Percentiles rank a stretch among this genome's conserved stretches.
Conservation (phyloP, 2,888 invertebrate species). For the Rhagonycha fulva region DNA sequence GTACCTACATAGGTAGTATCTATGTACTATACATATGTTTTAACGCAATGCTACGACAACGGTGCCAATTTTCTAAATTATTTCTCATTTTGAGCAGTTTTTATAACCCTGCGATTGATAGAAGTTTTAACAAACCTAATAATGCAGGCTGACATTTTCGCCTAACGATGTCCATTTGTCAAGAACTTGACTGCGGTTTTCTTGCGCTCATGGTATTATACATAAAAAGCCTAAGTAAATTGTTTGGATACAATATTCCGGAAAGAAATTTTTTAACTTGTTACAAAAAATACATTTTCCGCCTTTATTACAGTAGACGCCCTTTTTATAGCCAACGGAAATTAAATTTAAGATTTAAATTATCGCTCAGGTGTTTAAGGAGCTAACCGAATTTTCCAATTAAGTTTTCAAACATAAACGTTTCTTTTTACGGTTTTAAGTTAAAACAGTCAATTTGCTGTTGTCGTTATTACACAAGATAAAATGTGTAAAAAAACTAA, state of each 20-base stretch:
- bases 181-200: conserved; percentile 36
- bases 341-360: conserved; percentile 21
- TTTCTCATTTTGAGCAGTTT: not conserved
- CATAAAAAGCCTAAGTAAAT: conserved; percentile 11
- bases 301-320: conserved; percentile 14
- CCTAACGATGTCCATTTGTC: conserved; percentile 42
- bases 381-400: not conserved
- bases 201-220: conserved; percentile 21
- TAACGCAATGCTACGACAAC: not conserved
- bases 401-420: not conserved
- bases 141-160: conserved; percentile 37
- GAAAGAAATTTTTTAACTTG: conserved; percentile 16
- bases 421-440: not conserved
- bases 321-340: conserved; percentile 25
- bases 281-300: conserved; percentile 14
- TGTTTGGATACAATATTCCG: conserved; percentile 5
- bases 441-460: not conserved
- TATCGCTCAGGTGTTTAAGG: not conserved
- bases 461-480: not conserved
- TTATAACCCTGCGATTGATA: not conserved
- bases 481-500: not conserved
- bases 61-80: not conserved
- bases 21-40: too few relatives aligned
- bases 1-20: not conserved
- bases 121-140: conserved; percentile 39